Evolutionary conservation across 2,113 vertebrate species (phyloP).

Genomic region (Dipodomys stephensi): DNA sequence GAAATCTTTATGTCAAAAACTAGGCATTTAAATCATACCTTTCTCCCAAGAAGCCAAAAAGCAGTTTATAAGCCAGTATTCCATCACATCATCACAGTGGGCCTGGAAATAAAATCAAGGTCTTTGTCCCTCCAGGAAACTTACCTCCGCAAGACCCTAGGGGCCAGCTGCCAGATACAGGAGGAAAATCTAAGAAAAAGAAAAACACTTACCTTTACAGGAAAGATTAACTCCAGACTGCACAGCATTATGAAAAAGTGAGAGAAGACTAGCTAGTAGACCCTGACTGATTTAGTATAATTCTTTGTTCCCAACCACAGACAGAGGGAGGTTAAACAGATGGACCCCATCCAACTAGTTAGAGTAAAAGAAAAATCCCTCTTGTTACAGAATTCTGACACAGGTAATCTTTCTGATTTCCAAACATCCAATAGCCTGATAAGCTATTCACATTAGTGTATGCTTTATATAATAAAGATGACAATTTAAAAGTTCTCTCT

Average conservation of each 20-base stretch:
- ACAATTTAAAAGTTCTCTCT: neutral
- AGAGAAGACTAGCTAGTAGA: neutral
- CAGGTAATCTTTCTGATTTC: neutral
- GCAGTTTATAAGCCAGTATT: neutral
- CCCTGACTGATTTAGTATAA: neutral
- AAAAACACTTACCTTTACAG: neutral
- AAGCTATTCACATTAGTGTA: neutral
- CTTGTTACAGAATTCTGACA: neutral
- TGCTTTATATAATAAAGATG: neutral
- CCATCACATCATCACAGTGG: neutral
- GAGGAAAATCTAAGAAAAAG: neutral
- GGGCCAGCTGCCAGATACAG: neutral
- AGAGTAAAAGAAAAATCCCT: neutral
- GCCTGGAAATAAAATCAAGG: conserved; percentile 55
- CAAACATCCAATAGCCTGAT: neutral
- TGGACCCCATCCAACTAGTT: neutral
- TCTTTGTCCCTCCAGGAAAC: neutral
- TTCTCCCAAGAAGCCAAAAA: conserved; percentile 13
- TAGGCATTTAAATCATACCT: conserved; percentile 38
- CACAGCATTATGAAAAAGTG: neutral
- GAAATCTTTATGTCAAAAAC: conserved; percentile 35
- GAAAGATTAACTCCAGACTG: neutral
- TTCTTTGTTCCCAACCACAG: neutral
- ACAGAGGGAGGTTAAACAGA: neutral
- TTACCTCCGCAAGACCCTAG: neutral